phyloP scores from a whole-genome alignment of 2,113 vertebrate genomes.

The Noctilio leporinus region DNA sequence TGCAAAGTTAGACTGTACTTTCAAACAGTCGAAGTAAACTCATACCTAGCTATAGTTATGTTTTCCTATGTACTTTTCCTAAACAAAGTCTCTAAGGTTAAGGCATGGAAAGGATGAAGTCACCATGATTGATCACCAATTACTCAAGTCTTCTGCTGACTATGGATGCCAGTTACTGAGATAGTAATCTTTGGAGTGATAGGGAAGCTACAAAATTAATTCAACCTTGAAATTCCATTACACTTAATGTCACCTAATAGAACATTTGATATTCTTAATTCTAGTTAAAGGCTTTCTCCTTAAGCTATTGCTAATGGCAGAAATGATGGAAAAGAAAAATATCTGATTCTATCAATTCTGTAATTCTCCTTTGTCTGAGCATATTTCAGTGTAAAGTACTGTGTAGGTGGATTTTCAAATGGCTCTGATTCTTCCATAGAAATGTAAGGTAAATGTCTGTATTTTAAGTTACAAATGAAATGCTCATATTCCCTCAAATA shows the following conservation, averaged over 20 bases:
- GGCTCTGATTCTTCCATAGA: slow-evolving; percentile 31
- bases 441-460: neutral
- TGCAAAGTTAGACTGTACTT: slow-evolving; percentile 28
- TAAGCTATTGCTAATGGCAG: slow-evolving; percentile 45
- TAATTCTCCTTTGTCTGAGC: slow-evolving; percentile 2
- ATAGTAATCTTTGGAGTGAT: slow-evolving; percentile 71
- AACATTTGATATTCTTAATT: slow-evolving; percentile 74
- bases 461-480: slow-evolving; percentile 48
- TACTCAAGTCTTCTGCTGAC: slow-evolving; percentile 63
- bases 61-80: slow-evolving; percentile 59
- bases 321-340: slow-evolving; percentile 54
- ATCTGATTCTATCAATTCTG: slow-evolving; percentile 37
- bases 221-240: slow-evolving; percentile 77
- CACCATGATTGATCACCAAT: slow-evolving; percentile 76
- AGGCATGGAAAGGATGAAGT: slow-evolving; percentile 63
- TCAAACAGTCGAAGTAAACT: slow-evolving; percentile 38
- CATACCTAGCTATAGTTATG: neutral
- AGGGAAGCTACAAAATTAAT: slow-evolving; percentile 75
- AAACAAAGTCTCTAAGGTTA: slow-evolving; percentile 21
- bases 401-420: slow-evolving; percentile 6
- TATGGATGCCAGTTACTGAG: slow-evolving; percentile 71
- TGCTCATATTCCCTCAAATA: neutral
- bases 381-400: slow-evolving; percentile 7
- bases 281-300: slow-evolving; percentile 55
- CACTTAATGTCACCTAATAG: slow-evolving; percentile 69